Evolutionary conservation across 1,140 invertebrate species (phyloP).

Genomic region (Chironomus tepperi): DNA sequence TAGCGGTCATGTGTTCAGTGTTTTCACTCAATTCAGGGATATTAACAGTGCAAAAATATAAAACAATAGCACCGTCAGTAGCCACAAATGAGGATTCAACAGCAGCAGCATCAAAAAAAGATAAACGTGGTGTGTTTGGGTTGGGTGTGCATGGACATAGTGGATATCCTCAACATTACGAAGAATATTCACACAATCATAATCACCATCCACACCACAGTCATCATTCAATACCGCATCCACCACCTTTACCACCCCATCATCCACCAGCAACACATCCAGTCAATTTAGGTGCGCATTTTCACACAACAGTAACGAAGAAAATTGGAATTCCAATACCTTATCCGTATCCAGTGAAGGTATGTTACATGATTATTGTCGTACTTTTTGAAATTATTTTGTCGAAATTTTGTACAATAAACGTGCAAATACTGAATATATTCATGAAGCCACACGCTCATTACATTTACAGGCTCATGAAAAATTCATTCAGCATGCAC

Average conservation of each 20-base stretch:
- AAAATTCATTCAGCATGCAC: too few relatives aligned
- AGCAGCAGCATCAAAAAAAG: background rate
- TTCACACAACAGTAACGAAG: background rate
- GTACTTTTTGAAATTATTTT: too few relatives aligned
- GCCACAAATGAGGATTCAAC: background rate
- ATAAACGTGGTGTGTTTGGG: background rate
- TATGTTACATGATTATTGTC: too few relatives aligned
- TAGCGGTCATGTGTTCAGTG: background rate
- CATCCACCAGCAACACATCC: background rate
- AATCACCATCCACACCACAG: background rate
- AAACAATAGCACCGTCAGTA: background rate
- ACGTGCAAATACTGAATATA: too few relatives aligned
- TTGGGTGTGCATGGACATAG: background rate
- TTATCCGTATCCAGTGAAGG: conserved; percentile 9
- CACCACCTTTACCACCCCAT: background rate
- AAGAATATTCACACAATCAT: background rate
- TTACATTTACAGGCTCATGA: too few relatives aligned
- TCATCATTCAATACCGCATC: too few relatives aligned
- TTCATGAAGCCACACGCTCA: too few relatives aligned
- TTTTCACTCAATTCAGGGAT: background rate
- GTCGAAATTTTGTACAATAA: too few relatives aligned
- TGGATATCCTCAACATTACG: background rate
- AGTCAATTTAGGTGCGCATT: conserved; percentile 3
- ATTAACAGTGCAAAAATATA: background rate
- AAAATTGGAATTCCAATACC: conserved; percentile 7